Percentiles rank a stretch among this genome's conserved stretches.
These are phyloP conservation scores for Dunckerocampus dactyliophorus DNA, from an alignment of 2,113 vertebrate species.

Conservation along the genomic window DNA sequence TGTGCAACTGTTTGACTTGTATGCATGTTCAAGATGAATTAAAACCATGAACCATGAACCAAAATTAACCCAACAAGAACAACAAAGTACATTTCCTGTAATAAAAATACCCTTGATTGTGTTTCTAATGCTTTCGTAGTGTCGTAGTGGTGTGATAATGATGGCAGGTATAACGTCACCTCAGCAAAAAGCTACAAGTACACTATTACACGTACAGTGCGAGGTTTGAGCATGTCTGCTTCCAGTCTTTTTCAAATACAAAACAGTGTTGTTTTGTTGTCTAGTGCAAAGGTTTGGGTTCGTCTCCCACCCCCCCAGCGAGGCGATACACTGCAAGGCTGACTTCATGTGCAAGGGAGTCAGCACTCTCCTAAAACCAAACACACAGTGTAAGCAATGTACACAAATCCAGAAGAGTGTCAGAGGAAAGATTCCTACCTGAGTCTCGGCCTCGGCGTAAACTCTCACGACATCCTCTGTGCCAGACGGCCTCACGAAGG, in stretches of 20 bases:
- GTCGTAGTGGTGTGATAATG: no score
- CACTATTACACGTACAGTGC: background rate
- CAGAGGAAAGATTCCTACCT: constrained; percentile 67
- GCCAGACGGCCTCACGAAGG: constrained; percentile 93
- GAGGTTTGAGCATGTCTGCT: background rate
- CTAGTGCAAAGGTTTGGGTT: constrained; percentile 72
- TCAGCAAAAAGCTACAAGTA: no score
- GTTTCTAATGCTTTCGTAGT: no score
- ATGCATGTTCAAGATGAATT: no score
- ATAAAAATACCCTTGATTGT: no score
- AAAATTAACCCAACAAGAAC: no score
- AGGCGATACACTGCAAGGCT: constrained; percentile 83
- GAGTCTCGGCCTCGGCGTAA: constrained; percentile 89
- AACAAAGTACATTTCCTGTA: no score
- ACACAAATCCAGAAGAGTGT: background rate
- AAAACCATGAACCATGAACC: no score
- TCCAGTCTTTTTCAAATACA: no score
- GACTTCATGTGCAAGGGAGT: constrained; percentile 85
- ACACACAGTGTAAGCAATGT: background rate
- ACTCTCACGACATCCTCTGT: constrained; percentile 90
- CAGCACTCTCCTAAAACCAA: constrained; percentile 80
- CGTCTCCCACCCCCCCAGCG: constrained; percentile 84
- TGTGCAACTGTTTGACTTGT: no score
- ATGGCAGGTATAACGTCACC: no score
- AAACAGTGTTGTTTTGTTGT: background rate